Conservation (phyloP, 92 coral and sea anemone species). For the Phymanthus crucifer region DNA sequence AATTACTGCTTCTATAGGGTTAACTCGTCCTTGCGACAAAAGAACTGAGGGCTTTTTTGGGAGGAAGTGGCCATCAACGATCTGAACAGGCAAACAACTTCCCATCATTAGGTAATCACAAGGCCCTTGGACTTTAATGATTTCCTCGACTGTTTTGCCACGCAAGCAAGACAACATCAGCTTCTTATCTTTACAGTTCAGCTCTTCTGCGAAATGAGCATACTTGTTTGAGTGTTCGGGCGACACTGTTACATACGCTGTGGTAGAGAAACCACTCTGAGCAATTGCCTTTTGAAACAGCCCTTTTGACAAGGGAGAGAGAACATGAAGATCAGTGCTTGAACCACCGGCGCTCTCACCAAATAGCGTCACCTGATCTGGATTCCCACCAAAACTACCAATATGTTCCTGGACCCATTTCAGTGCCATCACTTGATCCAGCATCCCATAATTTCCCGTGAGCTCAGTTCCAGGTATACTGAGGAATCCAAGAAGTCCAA, state of each 20-base stretch:
- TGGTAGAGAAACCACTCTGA: conserved; percentile 16
- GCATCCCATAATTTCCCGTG: conserved; percentile 38
- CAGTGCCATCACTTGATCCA: conserved; percentile 36
- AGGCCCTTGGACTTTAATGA: not conserved
- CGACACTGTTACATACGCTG: conserved; percentile 3
- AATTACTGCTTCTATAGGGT: conserved; percentile 10
- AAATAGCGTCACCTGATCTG: conserved; percentile 22
- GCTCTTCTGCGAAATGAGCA: conserved; percentile 1
- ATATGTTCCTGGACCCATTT: conserved; percentile 43
- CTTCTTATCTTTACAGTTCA: conserved; percentile 10
- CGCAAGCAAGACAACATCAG: conserved; percentile 14
- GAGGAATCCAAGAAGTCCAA: conserved; percentile 32
- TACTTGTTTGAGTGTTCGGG: not conserved
- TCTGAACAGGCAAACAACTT: not conserved
- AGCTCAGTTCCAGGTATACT: conserved; percentile 13
- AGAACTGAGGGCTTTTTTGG: conserved; percentile 14
- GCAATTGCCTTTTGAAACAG: conserved; percentile 20
- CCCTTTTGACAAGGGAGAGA: conserved; percentile 24
- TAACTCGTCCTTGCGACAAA: conserved; percentile 12
- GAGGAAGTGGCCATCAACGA: conserved; percentile 22
- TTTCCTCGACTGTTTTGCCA: not conserved
- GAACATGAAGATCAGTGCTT: conserved; percentile 15
- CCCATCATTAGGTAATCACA: not conserved
- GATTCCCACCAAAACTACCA: conserved; percentile 31
- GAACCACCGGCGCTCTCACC: conserved; percentile 26